Base-by-base conservation (phyloP, 1,140 invertebrate genomes). In the Platyura marginata region DNA sequence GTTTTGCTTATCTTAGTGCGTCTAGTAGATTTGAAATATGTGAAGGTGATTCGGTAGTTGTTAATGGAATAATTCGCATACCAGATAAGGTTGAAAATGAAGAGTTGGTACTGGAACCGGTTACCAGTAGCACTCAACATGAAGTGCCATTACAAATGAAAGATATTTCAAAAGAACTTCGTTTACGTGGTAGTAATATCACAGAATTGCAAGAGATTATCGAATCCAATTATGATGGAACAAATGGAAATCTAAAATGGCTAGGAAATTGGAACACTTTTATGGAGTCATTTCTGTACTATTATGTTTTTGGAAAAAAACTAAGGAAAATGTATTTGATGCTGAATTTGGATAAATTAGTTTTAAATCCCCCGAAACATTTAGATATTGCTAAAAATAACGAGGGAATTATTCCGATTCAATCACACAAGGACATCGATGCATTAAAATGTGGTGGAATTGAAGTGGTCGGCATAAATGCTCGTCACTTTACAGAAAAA, bases 241-340 rank as follows among this genome's bases (percentile, higher is more conserved):
- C 58, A 0, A 54, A 49, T 36, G 86, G 84, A 13, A 66, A 74
- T 50, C 59, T 92, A 25, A 61, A 71, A 42, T 97, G 92, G 92
- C 70, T 71, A 16, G 72, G 77, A 40, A 85, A 95, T 56, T 97
- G 91, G 91, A 77, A 95, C 39, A 78, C 87, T 11, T 96, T 79
- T 60, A 76, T 96, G 52, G 93, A 98, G 54, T 92, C 87, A 0
- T 86, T 97, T 77, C 70, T 98, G 18, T 92, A 98, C 61, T 89
- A 92, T 47, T 75, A 72, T 35, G 81, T 96, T 47, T 62, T 95
- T 18, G 75, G 79, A 29, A 72, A 77, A 46, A 75, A 78, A 46
- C 74, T 75, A 2, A 67, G 81, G 22, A 77, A 83, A 52, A 66
- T 96, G 0, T 82, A 82, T 53, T 61, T 98, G 32, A 93, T 93